Evolutionary conservation across 2,797 vertebrate species (phyloP).

Genomic region (Vipera ursinii): DNA sequence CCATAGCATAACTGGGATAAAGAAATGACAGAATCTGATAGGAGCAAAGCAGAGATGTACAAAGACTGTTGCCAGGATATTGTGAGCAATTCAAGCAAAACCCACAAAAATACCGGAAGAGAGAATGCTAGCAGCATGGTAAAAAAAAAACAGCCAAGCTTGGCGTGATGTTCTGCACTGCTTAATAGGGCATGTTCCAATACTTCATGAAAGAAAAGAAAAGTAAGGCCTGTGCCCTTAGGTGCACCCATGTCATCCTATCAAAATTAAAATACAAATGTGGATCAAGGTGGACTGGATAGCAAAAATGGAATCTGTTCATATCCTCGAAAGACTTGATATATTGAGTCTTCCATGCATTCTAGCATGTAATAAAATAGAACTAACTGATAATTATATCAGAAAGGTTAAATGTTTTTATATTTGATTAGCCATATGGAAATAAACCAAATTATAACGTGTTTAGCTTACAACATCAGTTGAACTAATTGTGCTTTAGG

Average conservation of each 20-base stretch:
- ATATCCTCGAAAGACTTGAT: neutral
- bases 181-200: neutral
- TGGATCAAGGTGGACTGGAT: neutral
- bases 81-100: neutral
- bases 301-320: neutral
- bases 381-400: neutral
- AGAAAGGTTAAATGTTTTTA: neutral
- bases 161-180: neutral
- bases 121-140: neutral
- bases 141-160: neutral
- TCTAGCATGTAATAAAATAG: neutral
- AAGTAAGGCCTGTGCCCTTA: neutral
- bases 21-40: neutral
- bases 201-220: neutral
- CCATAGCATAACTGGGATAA: neutral
- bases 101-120: neutral
- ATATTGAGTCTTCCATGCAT: neutral
- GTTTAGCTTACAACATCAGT: constrained; percentile 30
- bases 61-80: too few species aligned
- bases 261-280: neutral
- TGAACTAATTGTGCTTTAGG: constrained; percentile 26
- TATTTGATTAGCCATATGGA: constrained; percentile 24
- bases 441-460: constrained; percentile 25
- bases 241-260: neutral
- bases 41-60: too few species aligned